Evolutionary conservation across 1,140 invertebrate species (phyloP), one percentile per base, ranked within the genome.

Genomic region (Melipona quadrifasciata): DNA sequence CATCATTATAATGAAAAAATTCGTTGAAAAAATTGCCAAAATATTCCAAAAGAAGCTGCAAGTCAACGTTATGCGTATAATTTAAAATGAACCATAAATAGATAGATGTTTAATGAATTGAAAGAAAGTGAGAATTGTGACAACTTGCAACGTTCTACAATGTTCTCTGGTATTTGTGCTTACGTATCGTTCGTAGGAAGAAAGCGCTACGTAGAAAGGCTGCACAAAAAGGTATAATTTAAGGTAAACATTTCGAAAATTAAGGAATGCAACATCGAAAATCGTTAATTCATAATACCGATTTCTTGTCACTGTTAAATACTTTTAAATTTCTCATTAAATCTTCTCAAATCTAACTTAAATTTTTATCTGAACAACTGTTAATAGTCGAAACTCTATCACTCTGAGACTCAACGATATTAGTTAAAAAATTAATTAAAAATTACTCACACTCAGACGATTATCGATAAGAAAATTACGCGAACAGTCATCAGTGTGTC

Each of bases 141-240:
- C 19, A 14, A 19, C 17, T 61, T 55, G 21, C 27, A n/a, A 65
- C 21, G 10, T 73, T 27, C 57, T 84, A 87, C 51, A 51, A 77
- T 76, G 47, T 67, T 79, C 55, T 61, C 51, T 68, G 34, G 31
- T 85, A 70, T 85, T 75, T 73, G 68, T 93, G 92, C 92, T 94
- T 93, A 93, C 93, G 89, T 94, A 94, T 93, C 91, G 91, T 93
- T 91, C 93, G 71, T 92, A 93, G 83, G 91, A 88, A 82, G 91
- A 92, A 90, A 92, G 89, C 67, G 91, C 91, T 90, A 93, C 86
- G 90, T 92, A 93, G 91, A 91, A 93, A 89, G 92, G 91, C 93
- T 93, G 93, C 85, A 88, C 80, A 72, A 89, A 88, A 92, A 88
- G 89, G 75, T 73, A 82, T 39, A 88, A 73, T 85, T 85, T 82